phyloP scores from a whole-genome alignment of 1,140 invertebrate species.

The Listronotus bonariensis region DNA sequence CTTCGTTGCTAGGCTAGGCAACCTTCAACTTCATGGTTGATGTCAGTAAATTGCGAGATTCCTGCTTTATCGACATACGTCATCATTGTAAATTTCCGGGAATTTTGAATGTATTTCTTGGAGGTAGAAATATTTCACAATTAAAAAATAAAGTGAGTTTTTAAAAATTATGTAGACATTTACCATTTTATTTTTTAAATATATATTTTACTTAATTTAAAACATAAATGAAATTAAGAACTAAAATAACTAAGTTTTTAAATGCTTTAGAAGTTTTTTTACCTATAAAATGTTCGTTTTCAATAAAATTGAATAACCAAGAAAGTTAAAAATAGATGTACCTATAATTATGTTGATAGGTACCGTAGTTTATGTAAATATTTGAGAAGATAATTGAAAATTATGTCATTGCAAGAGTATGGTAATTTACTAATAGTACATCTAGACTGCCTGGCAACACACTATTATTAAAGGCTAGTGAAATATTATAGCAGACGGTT shows the following conservation, averaged over 20 bases:
- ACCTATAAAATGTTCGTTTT: too few species aligned
- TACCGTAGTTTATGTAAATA: conserved; percentile 7
- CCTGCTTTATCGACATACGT: not conserved
- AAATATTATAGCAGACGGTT: too few species aligned
- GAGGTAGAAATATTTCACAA: too few species aligned
- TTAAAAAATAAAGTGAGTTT: too few species aligned
- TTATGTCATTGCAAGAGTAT: not conserved
- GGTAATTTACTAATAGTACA: not conserved
- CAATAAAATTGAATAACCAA: too few species aligned
- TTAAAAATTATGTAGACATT: too few species aligned
- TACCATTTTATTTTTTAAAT: too few species aligned
- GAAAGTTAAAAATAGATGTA: too few species aligned
- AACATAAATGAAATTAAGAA: too few species aligned
- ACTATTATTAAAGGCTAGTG: not conserved
- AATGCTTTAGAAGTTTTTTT: too few species aligned
- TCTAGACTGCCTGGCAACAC: conserved; percentile 9
- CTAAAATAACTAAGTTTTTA: too few species aligned
- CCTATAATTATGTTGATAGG: not conserved
- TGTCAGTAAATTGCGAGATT: not conserved
- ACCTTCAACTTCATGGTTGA: conserved; percentile 15
- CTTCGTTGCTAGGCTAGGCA: conserved; percentile 2
- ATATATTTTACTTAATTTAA: too few species aligned
- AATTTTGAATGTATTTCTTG: not conserved
- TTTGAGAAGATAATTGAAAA: conserved; percentile 1
- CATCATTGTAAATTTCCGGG: not conserved